These are phyloP conservation scores for Parapristionchus giblindavisi DNA, from an alignment of 2,888 invertebrate genomes.

Conservation along the genomic window DNA sequence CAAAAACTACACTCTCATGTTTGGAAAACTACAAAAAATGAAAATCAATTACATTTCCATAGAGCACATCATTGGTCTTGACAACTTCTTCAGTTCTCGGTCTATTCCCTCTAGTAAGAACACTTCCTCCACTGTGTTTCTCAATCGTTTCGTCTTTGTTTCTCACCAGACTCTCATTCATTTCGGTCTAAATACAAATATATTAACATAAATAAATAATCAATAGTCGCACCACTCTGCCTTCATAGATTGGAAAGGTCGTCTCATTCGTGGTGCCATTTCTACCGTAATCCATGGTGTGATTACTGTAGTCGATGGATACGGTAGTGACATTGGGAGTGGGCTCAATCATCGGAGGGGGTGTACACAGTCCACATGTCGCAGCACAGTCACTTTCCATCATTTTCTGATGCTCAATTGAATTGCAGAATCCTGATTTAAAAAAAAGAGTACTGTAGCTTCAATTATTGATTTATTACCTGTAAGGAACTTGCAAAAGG, in stretches of 20 bases:
- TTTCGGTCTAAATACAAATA: too few species aligned
- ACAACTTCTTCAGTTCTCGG: neutral
- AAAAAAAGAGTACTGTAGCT: neutral
- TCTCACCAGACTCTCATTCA: too few species aligned
- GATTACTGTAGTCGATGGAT: conserved; percentile 1
- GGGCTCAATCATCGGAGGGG: neutral
- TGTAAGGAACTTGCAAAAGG: conserved; percentile 22
- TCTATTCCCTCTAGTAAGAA: conserved; percentile 13
- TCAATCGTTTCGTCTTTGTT: neutral
- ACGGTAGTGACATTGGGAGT: neutral
- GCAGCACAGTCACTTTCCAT: conserved; percentile 48
- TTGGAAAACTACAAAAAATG: neutral
- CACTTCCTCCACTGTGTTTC: neutral
- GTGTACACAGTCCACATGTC: conserved; percentile 47
- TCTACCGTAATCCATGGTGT: neutral
- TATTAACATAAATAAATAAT: too few species aligned
- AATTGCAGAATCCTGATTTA: conserved; percentile 20
- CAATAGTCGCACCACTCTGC: neutral
- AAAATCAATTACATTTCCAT: conserved; percentile 27
- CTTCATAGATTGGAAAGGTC: conserved; percentile 21
- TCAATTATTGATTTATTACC: neutral
- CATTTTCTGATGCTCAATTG: conserved; percentile 34
- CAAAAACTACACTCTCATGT: neutral
- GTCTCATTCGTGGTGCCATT: neutral
- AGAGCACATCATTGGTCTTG: conserved; percentile 25